Evolutionary conservation across 2,888 invertebrate genomes (phyloP), one percentile per base, ranked within the genome.

Genomic region (Ormyrus nitidulus): DNA sequence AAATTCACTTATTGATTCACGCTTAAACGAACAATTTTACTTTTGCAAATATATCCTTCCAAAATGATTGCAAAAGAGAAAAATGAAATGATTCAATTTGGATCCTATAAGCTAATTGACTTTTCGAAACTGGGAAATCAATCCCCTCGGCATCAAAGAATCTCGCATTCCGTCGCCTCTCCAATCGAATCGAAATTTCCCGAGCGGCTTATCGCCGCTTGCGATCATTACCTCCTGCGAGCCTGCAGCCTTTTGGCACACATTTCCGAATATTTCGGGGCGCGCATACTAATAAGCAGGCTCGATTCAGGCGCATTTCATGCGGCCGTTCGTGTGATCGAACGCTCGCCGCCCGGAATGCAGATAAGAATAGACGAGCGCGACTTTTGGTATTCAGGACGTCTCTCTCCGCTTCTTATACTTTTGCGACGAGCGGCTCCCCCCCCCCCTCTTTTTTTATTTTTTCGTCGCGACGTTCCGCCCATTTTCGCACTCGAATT

Each of bases 321-420:
- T 56, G n/a, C 34, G 34, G 34, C 34, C 34, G 34, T 34, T 34
- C 34, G 34, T 34, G 34, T 34, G 34, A 34, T 34, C 34, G 34
- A 34, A 34, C 34, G 34, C 34, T 58, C 58, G 13, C 0, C 58
- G 58, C 13, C n/a, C n/a, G n/a, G 54, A 65, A 56, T 54, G 64
- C 54, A 73, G 46, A 62, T 65, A 75, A 65, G 65, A 56, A 65
- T 65, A 62, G 54, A 13, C 62, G 74, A 46, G 49, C 0, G n/a
- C 51, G 48, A 34, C 48, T 54, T 56, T 34, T 49, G 75, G 59
- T 75, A 75, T 75, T 75, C 75, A 75, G 61, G 13, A 2, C 75
- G 68, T 46, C 56, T 49, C 56, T 49, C 48, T 46, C 53, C 34
- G 34, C 34, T 34, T 34, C 7, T 44, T 68, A 54, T 68, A 44